A percentile compares a stretch with the other conserved stretches of the same genome.
Conservation (phyloP, 2,113 vertebrate genomes). For the Urocolius indicus region DNA sequence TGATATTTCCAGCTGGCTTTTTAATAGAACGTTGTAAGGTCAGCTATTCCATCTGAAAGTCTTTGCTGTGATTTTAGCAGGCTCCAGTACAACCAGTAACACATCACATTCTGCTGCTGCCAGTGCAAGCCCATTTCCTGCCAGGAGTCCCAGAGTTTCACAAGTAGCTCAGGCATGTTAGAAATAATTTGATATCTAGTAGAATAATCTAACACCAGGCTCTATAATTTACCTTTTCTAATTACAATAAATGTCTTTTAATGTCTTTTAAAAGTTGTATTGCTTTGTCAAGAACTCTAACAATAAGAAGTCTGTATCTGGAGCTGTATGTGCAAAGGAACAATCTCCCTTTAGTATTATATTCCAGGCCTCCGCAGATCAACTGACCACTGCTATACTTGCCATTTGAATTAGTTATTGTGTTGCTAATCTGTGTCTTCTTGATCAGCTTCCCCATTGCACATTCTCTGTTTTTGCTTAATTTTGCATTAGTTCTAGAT, state of each 20-base stretch:
- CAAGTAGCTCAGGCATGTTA: not conserved
- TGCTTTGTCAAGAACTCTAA: not conserved
- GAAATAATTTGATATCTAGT: not conserved
- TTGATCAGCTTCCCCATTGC: not conserved
- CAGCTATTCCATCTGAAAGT: not conserved
- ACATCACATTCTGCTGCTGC: not conserved
- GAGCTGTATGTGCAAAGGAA: not conserved
- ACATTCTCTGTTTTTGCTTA: not conserved
- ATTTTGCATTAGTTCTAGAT: not conserved
- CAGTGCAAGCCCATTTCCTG: not conserved
- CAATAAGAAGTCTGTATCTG: not conserved
- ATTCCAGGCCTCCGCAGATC: not conserved
- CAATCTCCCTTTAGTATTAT: not conserved
- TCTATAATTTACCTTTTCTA: not conserved
- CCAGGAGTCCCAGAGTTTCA: not conserved
- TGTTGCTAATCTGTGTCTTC: not conserved
- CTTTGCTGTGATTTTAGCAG: not conserved
- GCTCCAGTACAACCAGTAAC: not conserved
- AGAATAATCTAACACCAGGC: not conserved
- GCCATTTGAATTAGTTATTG: not conserved
- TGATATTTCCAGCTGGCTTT: not conserved
- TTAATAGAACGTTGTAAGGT: not conserved
- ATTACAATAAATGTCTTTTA: not conserved
- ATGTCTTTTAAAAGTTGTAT: not conserved
- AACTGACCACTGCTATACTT: not conserved